Evolutionary conservation across 2,113 vertebrate genomes (phyloP), one percentile per base, ranked within the genome.

Genomic region (Oreotragus oreotragus): DNA sequence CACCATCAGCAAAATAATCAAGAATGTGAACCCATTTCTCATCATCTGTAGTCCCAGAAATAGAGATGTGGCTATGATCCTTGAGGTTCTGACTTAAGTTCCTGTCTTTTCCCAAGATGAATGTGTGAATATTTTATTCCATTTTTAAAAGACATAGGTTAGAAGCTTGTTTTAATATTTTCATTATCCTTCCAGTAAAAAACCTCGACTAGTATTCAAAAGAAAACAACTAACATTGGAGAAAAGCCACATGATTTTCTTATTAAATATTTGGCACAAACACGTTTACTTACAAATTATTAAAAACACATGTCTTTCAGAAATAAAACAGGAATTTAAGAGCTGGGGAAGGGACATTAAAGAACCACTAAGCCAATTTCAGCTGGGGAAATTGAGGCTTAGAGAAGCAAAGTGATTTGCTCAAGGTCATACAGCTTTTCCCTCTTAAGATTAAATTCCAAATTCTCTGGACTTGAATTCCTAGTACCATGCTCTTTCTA

Each of bases 211-310:
- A 76, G 57, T 92, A 93, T 96, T 96, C 90, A 98, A 97, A 97
- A 96, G 79, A 95, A 94, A 97, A 91, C 70, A 96, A 95, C 39
- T 55, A 91, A 96, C 80, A 95, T 1, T 94, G 62, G 79, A 91
- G 51, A 84, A 94, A 95, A 97, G 87, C 36, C 64, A 92, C 97
- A 97, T 95, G 94, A 93, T 93, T 97, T 97, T 95, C 96, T 96
- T 96, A 97, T 97, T 98, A 98, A 97, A 88, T 97, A 96, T 84
- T 93, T 98, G 98, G 97, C 96, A 97, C 57, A 95, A 96, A 97
- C 86, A 90, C 3, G n/a, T 96, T 95, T 85, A 80, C 89, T 97
- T 97, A 96, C 84, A 64, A 98, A 93, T 88, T 97, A 98, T 98
- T 97, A 96, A 98, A 97, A 98, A 97, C 97, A 98, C 79, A 98